These are phyloP conservation scores for Drosophila serrata DNA, from an alignment of 1,140 invertebrate species.

Conservation along the genomic window DNA sequence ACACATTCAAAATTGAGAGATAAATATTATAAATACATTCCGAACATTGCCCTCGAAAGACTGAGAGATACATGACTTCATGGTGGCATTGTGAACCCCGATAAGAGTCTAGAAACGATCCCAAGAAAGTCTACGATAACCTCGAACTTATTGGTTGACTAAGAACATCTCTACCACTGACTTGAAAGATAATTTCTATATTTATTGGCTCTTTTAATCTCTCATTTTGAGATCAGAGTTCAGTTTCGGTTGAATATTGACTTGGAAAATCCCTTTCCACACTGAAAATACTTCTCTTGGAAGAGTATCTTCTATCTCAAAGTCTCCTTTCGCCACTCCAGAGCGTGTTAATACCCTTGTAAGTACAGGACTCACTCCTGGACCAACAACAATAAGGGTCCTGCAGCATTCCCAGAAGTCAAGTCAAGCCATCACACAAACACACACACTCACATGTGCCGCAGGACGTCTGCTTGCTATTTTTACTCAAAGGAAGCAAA, in stretches of 20 bases:
- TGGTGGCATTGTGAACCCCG: conserved; percentile 27
- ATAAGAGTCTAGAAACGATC: conserved; percentile 24
- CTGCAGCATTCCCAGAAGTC: conserved; percentile 25
- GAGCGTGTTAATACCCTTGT: conserved; percentile 24
- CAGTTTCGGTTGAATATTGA: not conserved
- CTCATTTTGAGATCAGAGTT: not conserved
- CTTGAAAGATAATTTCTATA: conserved; percentile 1
- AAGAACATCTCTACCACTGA: not conserved
- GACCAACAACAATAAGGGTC: conserved; percentile 30
- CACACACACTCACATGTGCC: conserved; percentile 43
- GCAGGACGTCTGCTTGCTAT: conserved; percentile 46
- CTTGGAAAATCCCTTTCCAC: not conserved
- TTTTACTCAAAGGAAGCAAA: conserved; percentile 54
- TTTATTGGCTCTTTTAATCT: conserved; percentile 8
- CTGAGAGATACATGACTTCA: conserved; percentile 30
- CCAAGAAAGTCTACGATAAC: conserved; percentile 13
- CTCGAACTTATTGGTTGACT: not conserved
- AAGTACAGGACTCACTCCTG: conserved; percentile 37
- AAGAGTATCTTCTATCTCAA: not conserved
- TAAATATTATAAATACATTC: conserved; percentile 50
- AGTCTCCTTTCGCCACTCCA: conserved; percentile 5
- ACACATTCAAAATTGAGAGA: conserved; percentile 24
- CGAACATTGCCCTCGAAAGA: conserved; percentile 28
- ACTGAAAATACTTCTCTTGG: not conserved
- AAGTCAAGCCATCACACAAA: conserved; percentile 27